Conservation (phyloP, 2,797 vertebrate genomes). For the Schizopygopsis malacanthus region DNA sequence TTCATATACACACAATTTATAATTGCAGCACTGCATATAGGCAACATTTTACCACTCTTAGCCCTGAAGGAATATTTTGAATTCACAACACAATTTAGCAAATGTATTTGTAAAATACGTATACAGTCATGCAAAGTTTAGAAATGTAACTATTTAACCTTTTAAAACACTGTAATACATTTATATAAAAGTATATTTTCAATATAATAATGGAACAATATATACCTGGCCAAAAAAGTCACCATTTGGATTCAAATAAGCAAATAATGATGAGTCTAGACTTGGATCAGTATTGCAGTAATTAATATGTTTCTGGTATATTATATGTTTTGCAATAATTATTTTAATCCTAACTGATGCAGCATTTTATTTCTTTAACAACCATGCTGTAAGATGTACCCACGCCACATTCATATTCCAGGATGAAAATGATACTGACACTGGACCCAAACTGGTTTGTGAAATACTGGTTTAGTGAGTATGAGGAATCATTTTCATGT, state of each 20-base stretch:
- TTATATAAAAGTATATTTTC: not conserved
- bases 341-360: not conserved
- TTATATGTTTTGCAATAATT: not conserved
- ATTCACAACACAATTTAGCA: no score
- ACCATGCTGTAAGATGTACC: no score
- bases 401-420: no score
- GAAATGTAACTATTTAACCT: no score
- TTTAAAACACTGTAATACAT: not conserved
- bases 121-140: no score
- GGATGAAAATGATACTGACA: no score
- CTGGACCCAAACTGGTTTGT: no score
- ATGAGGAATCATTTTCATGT: no score
- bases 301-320: not conserved
- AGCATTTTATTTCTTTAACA: not conserved
- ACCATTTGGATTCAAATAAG: not conserved
- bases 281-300: not conserved
- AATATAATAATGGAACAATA: not conserved
- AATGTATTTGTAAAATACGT: not conserved
- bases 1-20: not conserved
- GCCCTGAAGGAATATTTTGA: no score
- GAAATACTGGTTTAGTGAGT: no score
- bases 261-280: not conserved
- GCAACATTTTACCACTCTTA: not conserved
- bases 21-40: not conserved
- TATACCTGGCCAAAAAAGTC: not conserved